Base-by-base conservation (phyloP, 2,113 vertebrate species). In the Glareola pratincola region DNA sequence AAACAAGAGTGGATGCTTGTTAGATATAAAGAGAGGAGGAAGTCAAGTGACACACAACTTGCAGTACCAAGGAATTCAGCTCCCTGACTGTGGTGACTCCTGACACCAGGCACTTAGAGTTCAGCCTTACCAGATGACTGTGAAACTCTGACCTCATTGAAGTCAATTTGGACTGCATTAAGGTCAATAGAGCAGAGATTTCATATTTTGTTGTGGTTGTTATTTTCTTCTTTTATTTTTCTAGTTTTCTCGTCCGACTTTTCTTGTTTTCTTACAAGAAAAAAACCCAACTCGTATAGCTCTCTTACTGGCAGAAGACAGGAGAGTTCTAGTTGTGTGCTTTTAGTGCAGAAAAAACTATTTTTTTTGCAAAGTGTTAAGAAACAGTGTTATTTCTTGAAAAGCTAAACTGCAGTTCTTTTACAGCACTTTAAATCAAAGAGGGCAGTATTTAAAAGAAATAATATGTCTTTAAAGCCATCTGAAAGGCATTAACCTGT, bases 211-310 rank as follows among this genome's bases (percentile, higher is more conserved):
- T 37, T 36, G 8, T 16, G 9, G 3, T 45, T 24, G 19, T 62
- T 60, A 22, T 85, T 63, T 76, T 41, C 62, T n/a, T 59, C 26
- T 50, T 88, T 57, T 2, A 0, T 73, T 72, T 69, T 82, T 16
- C 37, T 16, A 14, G 19, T 72, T 90, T 85, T 53, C 66, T 90
- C 3, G 1, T 54, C 11, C 23, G 82, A 24, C 34, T 94, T 48
- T 32, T 64, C 57, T 78, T 50, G 43, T 24, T 68, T 67, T 54
- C 47, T 71, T 36, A 29, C 2, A 48, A 36, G 23, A 34, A 64
- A 48, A 78, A 20, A 12, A 39, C 39, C 39, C n/a, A 3, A 37
- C 4, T 45, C 0, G 0, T 39, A 1, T 43, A 37, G 19, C 30
- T 80, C 10, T 67, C 17, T 37, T 64, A 37, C 43, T 92, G 69